Evolutionary conservation across 2,797 vertebrate species (phyloP), one percentile per base, ranked within the genome.

Genomic region (Cynodonichthys magdalenae): DNA sequence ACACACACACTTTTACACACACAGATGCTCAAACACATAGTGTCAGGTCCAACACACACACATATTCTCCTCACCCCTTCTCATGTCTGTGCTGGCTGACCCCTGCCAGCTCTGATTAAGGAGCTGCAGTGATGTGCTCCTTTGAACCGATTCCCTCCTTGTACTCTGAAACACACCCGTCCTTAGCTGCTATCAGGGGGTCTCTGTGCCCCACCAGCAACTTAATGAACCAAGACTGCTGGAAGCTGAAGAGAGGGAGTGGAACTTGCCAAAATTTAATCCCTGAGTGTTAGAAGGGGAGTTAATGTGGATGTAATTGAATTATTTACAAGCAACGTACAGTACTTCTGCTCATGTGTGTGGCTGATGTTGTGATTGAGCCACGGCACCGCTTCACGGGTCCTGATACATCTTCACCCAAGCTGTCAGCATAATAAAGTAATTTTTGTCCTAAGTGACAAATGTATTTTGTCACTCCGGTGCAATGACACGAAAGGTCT

Each of bases 31-130:
- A 60, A 46, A 64, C 31, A 7, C 44, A 50, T 44, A 50, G 53
- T 8, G 4, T 42, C 11, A 2, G 55, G 71, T 48, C 53, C 60
- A 51, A 57, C 76, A 51, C 54, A 65, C 47, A 73, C 61, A 71
- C 81, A 71, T 71, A 59, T 58, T 66, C 71, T 79, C 50, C 74
- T 69, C 59, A 1, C 63, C 74, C 78, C 84, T 67, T 85, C 87
- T 88, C 74, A 79, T 85, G 84, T 87, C 78, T 92, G 90, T 92
- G 84, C 89, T 87, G 94, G 91, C 94, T 94, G 94, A 95, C 94
- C 94, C 93, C 95, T 96, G 95, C 93, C 93, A 93, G 87, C 91
- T 93, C 93, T 94, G 94, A 96, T 97, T 96, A 96, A 95, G 95
- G 93, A 95, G 95, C 93, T 93, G 93, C 93, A 94, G 92, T 94